A percentile compares a stretch with the other conserved stretches of the same genome.
phyloP scores from a whole-genome alignment of 2,113 vertebrate species.

The Eulemur macaco region DNA sequence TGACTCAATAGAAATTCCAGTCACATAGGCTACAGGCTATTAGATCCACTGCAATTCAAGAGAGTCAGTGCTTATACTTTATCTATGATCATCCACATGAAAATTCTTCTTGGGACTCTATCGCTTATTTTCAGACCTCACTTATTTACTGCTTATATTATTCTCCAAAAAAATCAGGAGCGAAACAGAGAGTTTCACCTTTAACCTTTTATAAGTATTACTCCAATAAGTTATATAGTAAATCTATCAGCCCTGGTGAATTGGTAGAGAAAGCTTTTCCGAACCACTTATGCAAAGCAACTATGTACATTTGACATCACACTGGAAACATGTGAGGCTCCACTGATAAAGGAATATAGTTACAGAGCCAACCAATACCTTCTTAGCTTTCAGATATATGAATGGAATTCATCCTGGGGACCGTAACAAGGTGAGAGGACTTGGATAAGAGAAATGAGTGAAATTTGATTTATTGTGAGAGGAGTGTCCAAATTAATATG shows the following conservation, averaged over 20 bases:
- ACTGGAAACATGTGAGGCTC: neutral
- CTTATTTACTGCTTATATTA: conserved; percentile 57
- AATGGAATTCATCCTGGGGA: neutral
- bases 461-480: neutral
- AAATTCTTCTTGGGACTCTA: conserved; percentile 64
- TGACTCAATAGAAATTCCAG: conserved; percentile 59
- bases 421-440: neutral
- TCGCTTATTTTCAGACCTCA: conserved; percentile 54
- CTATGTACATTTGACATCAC: neutral
- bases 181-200: conserved; percentile 53
- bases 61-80: conserved; percentile 62
- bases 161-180: conserved; percentile 53
- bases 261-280: conserved; percentile 26
- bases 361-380: conserved; percentile 10
- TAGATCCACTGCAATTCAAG: conserved; percentile 35
- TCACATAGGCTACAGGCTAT: conserved; percentile 59
- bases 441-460: neutral
- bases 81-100: conserved; percentile 52
- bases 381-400: neutral
- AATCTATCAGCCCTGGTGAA: conserved; percentile 4
- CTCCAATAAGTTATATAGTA: conserved; percentile 46
- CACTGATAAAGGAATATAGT: neutral
- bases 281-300: conserved; percentile 13
- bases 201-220: conserved; percentile 59
- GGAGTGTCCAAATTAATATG: neutral